phyloP scores from a whole-genome alignment of 2,888 invertebrate species.

The Idaea biselata region DNA sequence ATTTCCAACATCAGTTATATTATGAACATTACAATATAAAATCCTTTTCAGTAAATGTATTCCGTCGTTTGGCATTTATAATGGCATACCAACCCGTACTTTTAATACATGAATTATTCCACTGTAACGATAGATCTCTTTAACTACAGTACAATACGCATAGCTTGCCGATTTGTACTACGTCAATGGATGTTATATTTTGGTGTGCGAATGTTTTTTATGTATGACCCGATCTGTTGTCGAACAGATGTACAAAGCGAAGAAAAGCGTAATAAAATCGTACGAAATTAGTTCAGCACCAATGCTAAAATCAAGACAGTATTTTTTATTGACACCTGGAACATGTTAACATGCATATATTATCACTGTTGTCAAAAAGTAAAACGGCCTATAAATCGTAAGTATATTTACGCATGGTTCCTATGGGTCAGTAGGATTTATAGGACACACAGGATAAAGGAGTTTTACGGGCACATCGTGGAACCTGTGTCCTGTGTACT shows the following conservation, averaged over 20 bases:
- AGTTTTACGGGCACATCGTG: no score
- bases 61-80: no score
- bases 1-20: no score
- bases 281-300: conserved; percentile 1
- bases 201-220: conserved; percentile 16
- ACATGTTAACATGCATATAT: neutral
- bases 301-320: neutral
- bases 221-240: conserved; percentile 5
- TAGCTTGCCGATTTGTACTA: conserved; percentile 22
- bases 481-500: no score
- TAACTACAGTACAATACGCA: neutral
- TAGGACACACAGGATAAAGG: no score
- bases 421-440: no score
- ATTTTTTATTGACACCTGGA: neutral
- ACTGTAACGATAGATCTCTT: neutral
- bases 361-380: no score
- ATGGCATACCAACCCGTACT: no score
- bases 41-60: no score
- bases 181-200: conserved; percentile 31
- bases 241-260: conserved; percentile 3
- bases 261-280: conserved; percentile 7
- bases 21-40: no score
- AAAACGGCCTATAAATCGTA: no score
- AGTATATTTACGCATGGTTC: no score
- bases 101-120: neutral